Conservation (phyloP, 2,113 vertebrate genomes). For the Dinomys branickii region DNA sequence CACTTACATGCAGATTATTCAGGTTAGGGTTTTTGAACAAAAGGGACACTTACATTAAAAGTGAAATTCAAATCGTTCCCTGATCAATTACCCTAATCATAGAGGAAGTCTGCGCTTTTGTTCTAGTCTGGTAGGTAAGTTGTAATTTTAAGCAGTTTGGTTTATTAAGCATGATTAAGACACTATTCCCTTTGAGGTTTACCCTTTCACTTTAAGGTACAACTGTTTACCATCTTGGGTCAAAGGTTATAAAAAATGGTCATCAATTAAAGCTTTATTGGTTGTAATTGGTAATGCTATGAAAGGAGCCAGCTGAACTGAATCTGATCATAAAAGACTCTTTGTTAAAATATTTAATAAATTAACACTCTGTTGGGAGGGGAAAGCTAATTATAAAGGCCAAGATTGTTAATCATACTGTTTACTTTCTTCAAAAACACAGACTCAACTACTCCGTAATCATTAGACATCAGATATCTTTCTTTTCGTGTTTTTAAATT, state of each 20-base stretch:
- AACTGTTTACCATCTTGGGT: conserved; percentile 77
- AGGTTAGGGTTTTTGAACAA: conserved; percentile 44
- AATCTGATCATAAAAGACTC: conserved; percentile 79
- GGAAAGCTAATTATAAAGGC: conserved; percentile 79
- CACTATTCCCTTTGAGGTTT: conserved; percentile 76
- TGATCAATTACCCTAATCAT: conserved; percentile 70
- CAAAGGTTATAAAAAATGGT: conserved; percentile 80
- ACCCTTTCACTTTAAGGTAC: conserved; percentile 61
- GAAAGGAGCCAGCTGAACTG: conserved; percentile 77
- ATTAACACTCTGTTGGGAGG: conserved; percentile 70
- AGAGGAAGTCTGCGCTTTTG: conserved; percentile 75
- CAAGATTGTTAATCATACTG: conserved; percentile 70
- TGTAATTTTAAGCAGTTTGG: conserved; percentile 74
- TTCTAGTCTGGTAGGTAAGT: conserved; percentile 64
- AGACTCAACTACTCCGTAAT: conserved; percentile 63
- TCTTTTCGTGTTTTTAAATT: conserved; percentile 53
- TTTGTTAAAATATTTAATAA: conserved; percentile 85
- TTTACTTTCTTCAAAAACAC: conserved; percentile 72
- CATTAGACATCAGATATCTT: conserved; percentile 62
- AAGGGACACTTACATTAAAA: conserved; percentile 64
- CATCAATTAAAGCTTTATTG: conserved; percentile 83
- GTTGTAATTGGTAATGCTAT: conserved; percentile 67
- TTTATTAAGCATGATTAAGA: conserved; percentile 66
- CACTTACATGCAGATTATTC: conserved; percentile 47
- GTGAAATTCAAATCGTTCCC: conserved; percentile 73